Evolutionary conservation across 1,140 invertebrate genomes (phyloP).

Genomic region (Delia radicum): DNA sequence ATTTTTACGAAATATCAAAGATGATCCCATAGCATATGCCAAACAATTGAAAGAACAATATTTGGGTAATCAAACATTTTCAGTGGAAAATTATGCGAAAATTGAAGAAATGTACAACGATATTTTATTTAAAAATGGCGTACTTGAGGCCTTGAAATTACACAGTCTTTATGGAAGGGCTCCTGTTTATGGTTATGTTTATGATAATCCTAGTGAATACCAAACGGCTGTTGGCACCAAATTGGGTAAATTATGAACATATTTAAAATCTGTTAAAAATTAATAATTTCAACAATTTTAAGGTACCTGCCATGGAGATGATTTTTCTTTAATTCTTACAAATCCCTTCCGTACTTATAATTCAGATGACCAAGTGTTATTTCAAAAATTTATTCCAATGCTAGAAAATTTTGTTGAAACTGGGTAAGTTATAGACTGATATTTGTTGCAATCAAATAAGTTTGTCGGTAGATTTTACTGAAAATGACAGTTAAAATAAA

Average conservation of each 20-base stretch:
- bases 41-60: constrained; percentile 31
- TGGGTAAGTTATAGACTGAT: constrained; percentile 7
- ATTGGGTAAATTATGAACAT: constrained; percentile 35
- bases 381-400: constrained; percentile 37
- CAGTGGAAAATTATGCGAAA: constrained; percentile 31
- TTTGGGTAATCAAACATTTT: constrained; percentile 33
- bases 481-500: constrained; percentile 4
- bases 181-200: constrained; percentile 37
- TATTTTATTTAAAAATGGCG: constrained; percentile 38
- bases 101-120: constrained; percentile 38
- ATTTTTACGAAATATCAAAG: constrained; percentile 30
- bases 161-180: constrained; percentile 29
- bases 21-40: constrained; percentile 34
- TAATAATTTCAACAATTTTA: background rate
- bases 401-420: constrained; percentile 32
- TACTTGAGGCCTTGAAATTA: constrained; percentile 30
- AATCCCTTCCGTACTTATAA: constrained; percentile 1
- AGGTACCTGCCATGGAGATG: constrained; percentile 43
- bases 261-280: background rate
- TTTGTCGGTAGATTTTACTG: constrained; percentile 37
- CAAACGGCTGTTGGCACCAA: constrained; percentile 32
- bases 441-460: constrained; percentile 35
- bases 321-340: constrained; percentile 39
- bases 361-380: constrained; percentile 32
- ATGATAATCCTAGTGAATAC: constrained; percentile 38